Conservation (phyloP, 2,113 vertebrate genomes). For the Anhinga anhinga region DNA sequence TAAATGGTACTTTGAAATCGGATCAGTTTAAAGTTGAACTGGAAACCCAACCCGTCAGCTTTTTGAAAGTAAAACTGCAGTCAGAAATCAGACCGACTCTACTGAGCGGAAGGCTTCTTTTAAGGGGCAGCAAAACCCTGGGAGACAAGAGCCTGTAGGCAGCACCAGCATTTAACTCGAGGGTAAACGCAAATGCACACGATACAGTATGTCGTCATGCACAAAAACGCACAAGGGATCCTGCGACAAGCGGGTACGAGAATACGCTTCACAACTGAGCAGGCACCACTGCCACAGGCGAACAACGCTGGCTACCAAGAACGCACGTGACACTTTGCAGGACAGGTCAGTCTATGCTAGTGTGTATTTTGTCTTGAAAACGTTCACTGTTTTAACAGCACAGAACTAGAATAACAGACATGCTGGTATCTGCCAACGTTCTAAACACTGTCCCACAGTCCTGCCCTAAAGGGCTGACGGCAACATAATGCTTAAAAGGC, state of each 20-base stretch:
- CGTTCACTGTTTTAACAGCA: not conserved
- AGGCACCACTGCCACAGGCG: not conserved
- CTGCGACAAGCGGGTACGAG: not conserved
- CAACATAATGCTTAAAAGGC: not conserved
- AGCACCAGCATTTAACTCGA: not conserved
- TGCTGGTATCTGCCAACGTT: not conserved
- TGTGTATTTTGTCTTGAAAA: not conserved
- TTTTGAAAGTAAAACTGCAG: not conserved
- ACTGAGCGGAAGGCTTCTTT: not conserved
- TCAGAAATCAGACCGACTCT: not conserved
- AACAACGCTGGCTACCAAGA: not conserved
- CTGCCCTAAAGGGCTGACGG: not conserved
- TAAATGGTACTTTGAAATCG: not conserved
- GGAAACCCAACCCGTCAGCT: not conserved
- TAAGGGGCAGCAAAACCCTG: not conserved
- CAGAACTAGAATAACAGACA: not conserved
- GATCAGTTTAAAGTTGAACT: not conserved
- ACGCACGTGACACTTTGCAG: accelerated
- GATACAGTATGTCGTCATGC: accelerated
- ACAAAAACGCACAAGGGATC: not conserved
- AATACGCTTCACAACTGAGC: not conserved
- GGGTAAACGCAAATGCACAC: not conserved
- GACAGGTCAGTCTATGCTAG: not conserved
- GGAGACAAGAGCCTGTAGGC: not conserved
- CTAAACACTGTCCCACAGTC: not conserved